phyloP scores from a whole-genome alignment of 2,113 vertebrate species.

The Syngnathus typhle region DNA sequence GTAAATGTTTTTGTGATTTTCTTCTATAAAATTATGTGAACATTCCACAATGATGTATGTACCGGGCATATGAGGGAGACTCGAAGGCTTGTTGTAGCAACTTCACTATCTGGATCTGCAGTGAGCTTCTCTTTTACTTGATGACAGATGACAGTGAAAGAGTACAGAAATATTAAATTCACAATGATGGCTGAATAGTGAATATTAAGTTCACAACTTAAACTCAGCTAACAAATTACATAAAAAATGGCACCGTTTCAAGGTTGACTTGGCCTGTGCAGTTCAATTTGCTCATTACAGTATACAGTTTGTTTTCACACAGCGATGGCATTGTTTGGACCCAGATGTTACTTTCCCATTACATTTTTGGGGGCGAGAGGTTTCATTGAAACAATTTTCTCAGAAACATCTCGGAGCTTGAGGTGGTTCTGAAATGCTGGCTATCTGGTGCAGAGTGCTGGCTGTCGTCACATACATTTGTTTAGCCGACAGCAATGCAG shows the following conservation, averaged over 20 bases:
- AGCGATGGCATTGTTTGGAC: too few species aligned
- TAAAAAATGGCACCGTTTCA: not conserved
- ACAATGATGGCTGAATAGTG: not conserved
- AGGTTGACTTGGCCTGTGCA: not conserved
- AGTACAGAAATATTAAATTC: too few species aligned
- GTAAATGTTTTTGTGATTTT: not conserved
- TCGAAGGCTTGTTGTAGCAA: conserved; percentile 88
- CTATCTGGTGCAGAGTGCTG: too few species aligned
- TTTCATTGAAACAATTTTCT: too few species aligned
- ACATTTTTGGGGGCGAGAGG: too few species aligned
- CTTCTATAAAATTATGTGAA: not conserved
- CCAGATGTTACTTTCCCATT: too few species aligned
- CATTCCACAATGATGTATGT: conserved; percentile 37
- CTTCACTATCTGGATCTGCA: conserved; percentile 90
- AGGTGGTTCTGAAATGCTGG: too few species aligned
- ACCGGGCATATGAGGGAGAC: conserved; percentile 95
- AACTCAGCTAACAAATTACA: not conserved
- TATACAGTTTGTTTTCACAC: too few species aligned
- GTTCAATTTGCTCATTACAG: not conserved
- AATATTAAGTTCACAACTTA: not conserved
- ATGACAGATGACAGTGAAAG: not conserved
- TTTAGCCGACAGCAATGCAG: too few species aligned
- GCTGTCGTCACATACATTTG: too few species aligned
- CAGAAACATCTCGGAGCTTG: too few species aligned
- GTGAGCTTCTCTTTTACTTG: conserved; percentile 94